A percentile compares a stretch with the other conserved stretches of the same genome.
phyloP scores from a whole-genome alignment of 2,888 invertebrate genomes.

The Scaptodrosophila latifasciaeformis region DNA sequence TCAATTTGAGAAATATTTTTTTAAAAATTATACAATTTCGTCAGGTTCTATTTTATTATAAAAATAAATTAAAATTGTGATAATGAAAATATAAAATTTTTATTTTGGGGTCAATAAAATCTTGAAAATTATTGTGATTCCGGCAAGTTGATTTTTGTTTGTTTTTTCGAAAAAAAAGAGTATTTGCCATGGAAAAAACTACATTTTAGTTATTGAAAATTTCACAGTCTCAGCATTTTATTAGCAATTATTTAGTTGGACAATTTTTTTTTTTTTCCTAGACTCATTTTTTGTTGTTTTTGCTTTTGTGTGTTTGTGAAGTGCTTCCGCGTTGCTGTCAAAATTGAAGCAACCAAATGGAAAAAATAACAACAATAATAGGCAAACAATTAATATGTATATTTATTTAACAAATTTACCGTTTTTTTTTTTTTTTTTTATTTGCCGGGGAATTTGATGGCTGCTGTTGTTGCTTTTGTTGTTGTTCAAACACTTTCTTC shows the following conservation, averaged over 20 bases:
- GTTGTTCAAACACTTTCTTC: constrained; percentile 47
- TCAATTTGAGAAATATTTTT: too few relatives aligned
- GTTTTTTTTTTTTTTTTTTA: constrained; percentile 15
- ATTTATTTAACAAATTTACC: constrained; percentile 4
- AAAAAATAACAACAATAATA: constrained; percentile 10
- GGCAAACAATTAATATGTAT: constrained; percentile 8
- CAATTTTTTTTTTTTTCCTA: constrained; percentile 14
- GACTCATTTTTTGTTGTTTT: constrained; percentile 8
- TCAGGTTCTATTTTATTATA: too few relatives aligned
- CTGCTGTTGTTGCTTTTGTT: constrained; percentile 22
- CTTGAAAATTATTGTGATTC: too few relatives aligned
- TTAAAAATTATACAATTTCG: too few relatives aligned
- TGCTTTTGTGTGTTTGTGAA: constrained; percentile 14
- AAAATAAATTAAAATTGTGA: too few relatives aligned
- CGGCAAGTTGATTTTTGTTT: too few relatives aligned
- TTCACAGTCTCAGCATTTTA: constrained; percentile 31
- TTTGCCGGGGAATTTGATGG: too few relatives aligned
- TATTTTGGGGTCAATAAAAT: too few relatives aligned
- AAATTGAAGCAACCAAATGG: too few relatives aligned
- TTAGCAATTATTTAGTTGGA: constrained; percentile 24
- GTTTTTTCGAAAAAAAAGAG: too few relatives aligned
- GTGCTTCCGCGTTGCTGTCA: constrained; percentile 41
- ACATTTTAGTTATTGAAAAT: constrained; percentile 18
- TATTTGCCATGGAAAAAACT: too few relatives aligned
- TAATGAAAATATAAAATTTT: too few relatives aligned